phyloP scores from a whole-genome alignment of 2,797 vertebrate species.

The Bucorvus abyssinicus region DNA sequence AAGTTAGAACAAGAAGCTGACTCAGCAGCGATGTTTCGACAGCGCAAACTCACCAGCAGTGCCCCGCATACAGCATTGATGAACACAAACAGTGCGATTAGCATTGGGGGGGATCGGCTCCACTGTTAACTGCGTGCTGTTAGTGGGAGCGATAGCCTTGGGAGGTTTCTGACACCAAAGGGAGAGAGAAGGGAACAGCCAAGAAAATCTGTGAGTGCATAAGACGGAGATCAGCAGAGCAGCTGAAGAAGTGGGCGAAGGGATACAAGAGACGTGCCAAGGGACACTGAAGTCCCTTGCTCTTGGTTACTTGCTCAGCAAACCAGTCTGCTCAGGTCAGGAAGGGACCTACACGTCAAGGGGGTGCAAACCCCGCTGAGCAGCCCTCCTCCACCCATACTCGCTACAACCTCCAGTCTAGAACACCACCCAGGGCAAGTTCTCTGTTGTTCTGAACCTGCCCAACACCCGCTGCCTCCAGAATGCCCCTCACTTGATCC shows the following conservation, averaged over 20 bases:
- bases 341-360: neutral
- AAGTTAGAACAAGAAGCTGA: constrained; percentile 49
- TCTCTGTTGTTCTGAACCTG: neutral
- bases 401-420: neutral
- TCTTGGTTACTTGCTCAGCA: neutral
- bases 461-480: neutral
- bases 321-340: neutral
- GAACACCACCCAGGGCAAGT: neutral
- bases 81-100: neutral
- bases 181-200: neutral
- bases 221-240: neutral
- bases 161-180: neutral
- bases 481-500: rapidly evolving
- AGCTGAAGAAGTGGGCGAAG: neutral
- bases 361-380: rapidly evolving
- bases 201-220: neutral
- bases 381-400: neutral
- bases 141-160: neutral
- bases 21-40: neutral
- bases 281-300: neutral
- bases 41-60: constrained; percentile 31
- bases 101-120: constrained; percentile 1
- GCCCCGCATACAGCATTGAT: neutral
- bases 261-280: neutral
- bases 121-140: neutral